phyloP scores from a whole-genome alignment of 2,113 vertebrate genomes.

The Ophiodon elongatus region DNA sequence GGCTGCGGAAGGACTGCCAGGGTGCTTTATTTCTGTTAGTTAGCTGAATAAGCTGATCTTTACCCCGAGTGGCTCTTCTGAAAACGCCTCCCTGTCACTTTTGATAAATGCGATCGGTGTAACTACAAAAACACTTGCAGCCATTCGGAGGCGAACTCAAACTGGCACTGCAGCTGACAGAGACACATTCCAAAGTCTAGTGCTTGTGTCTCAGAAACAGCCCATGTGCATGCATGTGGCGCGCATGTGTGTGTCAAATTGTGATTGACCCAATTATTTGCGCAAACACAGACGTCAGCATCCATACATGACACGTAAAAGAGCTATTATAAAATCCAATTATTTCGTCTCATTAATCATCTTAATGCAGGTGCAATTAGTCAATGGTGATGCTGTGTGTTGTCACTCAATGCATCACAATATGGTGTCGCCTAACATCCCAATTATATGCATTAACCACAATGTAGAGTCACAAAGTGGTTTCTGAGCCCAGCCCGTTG shows the following conservation, averaged over 20 bases:
- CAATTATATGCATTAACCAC: background rate
- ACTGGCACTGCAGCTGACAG: constrained; percentile 55
- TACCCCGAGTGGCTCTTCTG: constrained; percentile 38
- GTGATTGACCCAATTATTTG: background rate
- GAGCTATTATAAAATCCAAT: background rate
- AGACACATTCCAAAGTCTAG: constrained; percentile 13
- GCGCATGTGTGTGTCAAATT: background rate
- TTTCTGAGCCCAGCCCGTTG: too few species aligned
- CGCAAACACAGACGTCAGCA: background rate
- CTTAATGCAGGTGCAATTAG: background rate
- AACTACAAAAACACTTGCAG: constrained; percentile 31
- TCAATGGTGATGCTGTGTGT: background rate
- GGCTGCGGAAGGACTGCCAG: constrained; percentile 9
- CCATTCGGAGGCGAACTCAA: constrained; percentile 17
- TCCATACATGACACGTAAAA: background rate
- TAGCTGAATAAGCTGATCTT: constrained; percentile 66
- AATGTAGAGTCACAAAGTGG: background rate
- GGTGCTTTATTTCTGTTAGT: constrained; percentile 18
- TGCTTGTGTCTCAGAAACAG: background rate
- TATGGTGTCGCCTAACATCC: background rate
- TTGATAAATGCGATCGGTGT: constrained; percentile 66
- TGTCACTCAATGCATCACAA: background rate
- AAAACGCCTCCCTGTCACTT: constrained; percentile 63
- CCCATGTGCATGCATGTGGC: background rate
- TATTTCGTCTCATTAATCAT: background rate